A percentile compares a stretch with the other conserved stretches of the same genome.
These are phyloP conservation scores for Bembecia ichneumoniformis DNA, from an alignment of 2,888 invertebrate species.

Conservation along the genomic window DNA sequence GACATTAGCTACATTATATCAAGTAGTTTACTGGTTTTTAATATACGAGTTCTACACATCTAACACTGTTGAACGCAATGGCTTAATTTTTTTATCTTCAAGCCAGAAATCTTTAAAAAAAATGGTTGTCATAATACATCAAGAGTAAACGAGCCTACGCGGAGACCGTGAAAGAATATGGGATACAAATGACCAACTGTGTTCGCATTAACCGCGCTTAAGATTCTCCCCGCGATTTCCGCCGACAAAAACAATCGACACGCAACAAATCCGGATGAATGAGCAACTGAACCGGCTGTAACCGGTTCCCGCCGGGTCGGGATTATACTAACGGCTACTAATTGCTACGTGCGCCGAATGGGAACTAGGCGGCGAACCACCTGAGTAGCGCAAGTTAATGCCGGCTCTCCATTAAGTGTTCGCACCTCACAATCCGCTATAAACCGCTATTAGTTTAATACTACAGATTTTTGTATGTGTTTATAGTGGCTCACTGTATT, in stretches of 20 bases:
- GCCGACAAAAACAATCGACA: constrained; percentile 52
- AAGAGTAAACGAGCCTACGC: constrained; percentile 1
- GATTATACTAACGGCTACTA: constrained; percentile 51
- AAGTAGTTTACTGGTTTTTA: too few relatives aligned
- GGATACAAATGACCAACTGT: neutral
- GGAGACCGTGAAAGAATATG: constrained; percentile 3
- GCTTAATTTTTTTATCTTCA: too few relatives aligned
- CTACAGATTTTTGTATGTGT: too few relatives aligned
- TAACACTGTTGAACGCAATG: too few relatives aligned
- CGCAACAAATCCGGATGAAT: constrained; percentile 51
- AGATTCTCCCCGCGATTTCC: constrained; percentile 10
- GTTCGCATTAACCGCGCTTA: constrained; percentile 21
- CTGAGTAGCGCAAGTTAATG: neutral
- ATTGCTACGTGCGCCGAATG: constrained; percentile 58
- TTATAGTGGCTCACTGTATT: too few relatives aligned
- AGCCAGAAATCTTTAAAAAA: too few relatives aligned
- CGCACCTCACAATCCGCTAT: neutral
- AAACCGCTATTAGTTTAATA: too few relatives aligned
- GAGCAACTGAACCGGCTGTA: constrained; percentile 22
- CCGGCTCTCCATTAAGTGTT: neutral
- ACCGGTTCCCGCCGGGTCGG: constrained; percentile 18
- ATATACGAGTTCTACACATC: too few relatives aligned
- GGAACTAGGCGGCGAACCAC: constrained; percentile 8
- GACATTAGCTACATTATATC: too few relatives aligned
- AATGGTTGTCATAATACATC: too few relatives aligned